A percentile compares a stretch with the other conserved stretches of the same genome.
These are phyloP conservation scores for Tringa solitaria DNA, from an alignment of 2,113 vertebrate species.

Conservation along the genomic window DNA sequence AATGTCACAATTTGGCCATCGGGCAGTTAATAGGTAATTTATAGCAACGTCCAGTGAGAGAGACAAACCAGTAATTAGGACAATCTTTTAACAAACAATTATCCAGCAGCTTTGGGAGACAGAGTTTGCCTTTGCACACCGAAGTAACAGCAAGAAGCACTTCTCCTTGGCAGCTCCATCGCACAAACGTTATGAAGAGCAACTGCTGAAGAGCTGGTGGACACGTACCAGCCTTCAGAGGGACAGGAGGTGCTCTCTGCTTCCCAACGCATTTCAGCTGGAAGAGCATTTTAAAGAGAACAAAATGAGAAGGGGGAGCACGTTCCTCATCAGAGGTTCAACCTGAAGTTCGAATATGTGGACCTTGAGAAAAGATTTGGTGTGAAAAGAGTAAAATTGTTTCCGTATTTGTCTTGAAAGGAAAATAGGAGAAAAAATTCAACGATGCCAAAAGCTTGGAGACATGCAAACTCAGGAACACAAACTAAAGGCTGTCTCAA, in stretches of 20 bases:
- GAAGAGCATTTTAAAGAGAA: background rate
- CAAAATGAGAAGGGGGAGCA: background rate
- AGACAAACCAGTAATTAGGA: constrained; percentile 7
- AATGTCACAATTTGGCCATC: background rate
- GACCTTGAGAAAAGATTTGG: constrained; percentile 25
- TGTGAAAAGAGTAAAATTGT: constrained; percentile 11
- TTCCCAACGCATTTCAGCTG: background rate
- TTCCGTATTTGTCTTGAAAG: constrained; percentile 63
- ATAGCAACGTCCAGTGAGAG: constrained; percentile 9
- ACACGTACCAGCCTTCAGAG: background rate
- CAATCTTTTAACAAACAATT: background rate
- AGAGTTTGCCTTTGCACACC: background rate
- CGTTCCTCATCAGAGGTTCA: constrained; percentile 59
- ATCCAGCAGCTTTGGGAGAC: constrained; percentile 12
- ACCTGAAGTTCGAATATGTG: constrained; percentile 68
- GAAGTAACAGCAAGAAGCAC: background rate
- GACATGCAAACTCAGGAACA: constrained; percentile 61
- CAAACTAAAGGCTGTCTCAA: constrained; percentile 75
- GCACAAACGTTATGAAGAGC: background rate
- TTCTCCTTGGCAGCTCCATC: background rate
- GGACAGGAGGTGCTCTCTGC: background rate
- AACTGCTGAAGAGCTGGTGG: background rate
- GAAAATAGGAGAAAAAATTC: constrained; percentile 44
- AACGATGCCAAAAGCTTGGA: constrained; percentile 43
- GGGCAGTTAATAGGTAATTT: background rate